Evolutionary conservation across 2,888 invertebrate genomes (phyloP).

Genomic region (Rhingia rostrata): DNA sequence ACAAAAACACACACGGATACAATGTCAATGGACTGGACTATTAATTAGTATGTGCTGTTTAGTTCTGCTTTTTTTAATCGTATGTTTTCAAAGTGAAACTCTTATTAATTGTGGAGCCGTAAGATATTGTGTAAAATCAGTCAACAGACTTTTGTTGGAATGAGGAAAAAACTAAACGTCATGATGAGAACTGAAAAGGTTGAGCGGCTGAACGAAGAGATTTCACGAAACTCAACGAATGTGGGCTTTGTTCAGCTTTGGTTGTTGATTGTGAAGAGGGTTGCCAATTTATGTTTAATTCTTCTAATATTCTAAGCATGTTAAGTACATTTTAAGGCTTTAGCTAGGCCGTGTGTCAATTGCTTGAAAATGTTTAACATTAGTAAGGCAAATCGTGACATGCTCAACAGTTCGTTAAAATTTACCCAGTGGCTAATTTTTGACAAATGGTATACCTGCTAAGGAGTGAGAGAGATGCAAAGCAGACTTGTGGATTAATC

Average conservation of each 20-base stretch:
- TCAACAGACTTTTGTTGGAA: slow-evolving; percentile 71
- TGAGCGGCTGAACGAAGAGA: slow-evolving; percentile 46
- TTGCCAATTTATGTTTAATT: slow-evolving; percentile 1
- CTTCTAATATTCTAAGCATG: no score
- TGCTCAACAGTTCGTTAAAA: no score
- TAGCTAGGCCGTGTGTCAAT: no score
- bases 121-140: slow-evolving; percentile 65
- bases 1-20: slow-evolving; percentile 22
- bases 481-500: no score
- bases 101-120: slow-evolving; percentile 37
- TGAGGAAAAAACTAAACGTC: slow-evolving; percentile 68
- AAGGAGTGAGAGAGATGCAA: no score
- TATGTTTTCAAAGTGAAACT: slow-evolving; percentile 45
- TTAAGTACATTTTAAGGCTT: no score
- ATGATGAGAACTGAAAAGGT: slow-evolving; percentile 42
- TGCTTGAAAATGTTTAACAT: no score
- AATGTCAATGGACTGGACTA: slow-evolving; percentile 16
- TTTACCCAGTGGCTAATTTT: no score
- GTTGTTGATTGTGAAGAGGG: neutral
- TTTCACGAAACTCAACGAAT: slow-evolving; percentile 23
- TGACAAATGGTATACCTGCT: no score
- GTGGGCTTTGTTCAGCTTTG: slow-evolving; percentile 21
- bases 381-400: no score
- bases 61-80: slow-evolving; percentile 13
- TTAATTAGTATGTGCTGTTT: slow-evolving; percentile 1